Percentiles rank a stretch among this genome's conserved stretches.
These are phyloP conservation scores for Xestia c-nigrum DNA, from an alignment of 2,888 invertebrate genomes.

Conservation along the genomic window DNA sequence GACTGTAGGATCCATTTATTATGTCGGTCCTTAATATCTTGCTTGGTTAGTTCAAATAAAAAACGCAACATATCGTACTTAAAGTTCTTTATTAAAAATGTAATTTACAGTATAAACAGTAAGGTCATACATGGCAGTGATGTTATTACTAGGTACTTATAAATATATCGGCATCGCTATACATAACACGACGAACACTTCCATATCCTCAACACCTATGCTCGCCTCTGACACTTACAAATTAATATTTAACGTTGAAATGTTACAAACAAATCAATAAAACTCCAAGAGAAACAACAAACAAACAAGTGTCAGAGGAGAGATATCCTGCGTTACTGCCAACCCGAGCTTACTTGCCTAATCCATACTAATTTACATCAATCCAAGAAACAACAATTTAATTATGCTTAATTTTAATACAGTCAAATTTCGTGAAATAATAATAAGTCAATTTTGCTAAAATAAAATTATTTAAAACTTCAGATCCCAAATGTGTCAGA, in stretches of 20 bases:
- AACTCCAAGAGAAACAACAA: conserved; percentile 83
- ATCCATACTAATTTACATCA: conserved; percentile 78
- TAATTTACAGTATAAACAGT: conserved; percentile 90
- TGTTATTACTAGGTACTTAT: conserved; percentile 85
- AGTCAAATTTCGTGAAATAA: conserved; percentile 73
- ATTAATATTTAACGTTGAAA: conserved; percentile 84
- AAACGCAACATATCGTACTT: conserved; percentile 68
- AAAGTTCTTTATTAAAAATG: conserved; percentile 88
- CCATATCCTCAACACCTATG: conserved; percentile 67
- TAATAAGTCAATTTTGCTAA: conserved; percentile 65
- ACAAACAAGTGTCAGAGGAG: conserved; percentile 74
- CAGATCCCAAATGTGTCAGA: conserved; percentile 75
- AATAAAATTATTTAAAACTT: conserved; percentile 70
- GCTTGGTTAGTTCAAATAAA: conserved; percentile 1
- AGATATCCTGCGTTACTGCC: conserved; percentile 76
- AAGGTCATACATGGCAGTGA: conserved; percentile 91
- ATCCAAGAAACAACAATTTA: conserved; percentile 79
- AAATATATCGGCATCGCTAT: conserved; percentile 83
- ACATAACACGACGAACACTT: conserved; percentile 79
- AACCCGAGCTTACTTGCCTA: conserved; percentile 79
- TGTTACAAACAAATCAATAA: conserved; percentile 81
- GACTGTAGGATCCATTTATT: background rate
- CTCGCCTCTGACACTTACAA: conserved; percentile 74
- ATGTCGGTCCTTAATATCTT: background rate
- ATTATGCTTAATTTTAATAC: conserved; percentile 76